Percentiles rank a stretch among this genome's conserved stretches.
phyloP scores from a whole-genome alignment of 2,797 vertebrate genomes.

The Lagorchestes hirsutus region DNA sequence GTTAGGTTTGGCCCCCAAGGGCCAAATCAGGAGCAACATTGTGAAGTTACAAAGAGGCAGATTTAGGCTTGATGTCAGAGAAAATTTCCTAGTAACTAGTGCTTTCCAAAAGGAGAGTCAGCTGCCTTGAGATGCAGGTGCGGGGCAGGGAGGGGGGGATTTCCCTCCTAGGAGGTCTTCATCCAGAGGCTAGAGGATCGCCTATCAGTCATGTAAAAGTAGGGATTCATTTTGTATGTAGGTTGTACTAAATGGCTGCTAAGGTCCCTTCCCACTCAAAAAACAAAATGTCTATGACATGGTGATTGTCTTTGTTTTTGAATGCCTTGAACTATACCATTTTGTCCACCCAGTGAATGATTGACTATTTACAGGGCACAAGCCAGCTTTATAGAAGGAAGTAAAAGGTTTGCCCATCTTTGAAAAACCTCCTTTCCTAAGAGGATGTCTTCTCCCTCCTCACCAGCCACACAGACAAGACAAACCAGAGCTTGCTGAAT shows the following conservation, averaged over 20 bases:
- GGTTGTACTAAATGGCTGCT: neutral
- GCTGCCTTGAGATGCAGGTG: neutral
- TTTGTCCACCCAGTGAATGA: neutral
- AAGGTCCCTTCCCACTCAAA: neutral
- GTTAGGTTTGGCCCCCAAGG: neutral
- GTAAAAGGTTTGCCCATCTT: neutral
- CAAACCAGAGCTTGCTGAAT: neutral
- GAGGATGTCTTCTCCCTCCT: neutral
- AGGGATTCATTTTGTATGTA: neutral
- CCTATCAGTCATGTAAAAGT: neutral
- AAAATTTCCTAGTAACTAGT: neutral
- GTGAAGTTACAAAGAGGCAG: neutral
- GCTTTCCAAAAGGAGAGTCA: neutral
- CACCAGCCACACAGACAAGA: neutral
- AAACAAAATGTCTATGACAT: neutral
- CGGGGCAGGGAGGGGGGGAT: neutral
- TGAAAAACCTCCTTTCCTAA: neutral
- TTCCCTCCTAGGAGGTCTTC: neutral
- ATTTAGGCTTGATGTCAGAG: neutral
- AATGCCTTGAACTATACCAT: neutral
- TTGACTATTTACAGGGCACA: neutral
- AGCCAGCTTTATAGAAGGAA: constrained; percentile 1
- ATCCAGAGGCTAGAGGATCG: neutral
- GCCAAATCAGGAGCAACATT: neutral
- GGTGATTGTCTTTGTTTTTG: neutral